Base-by-base conservation (phyloP, 1,140 invertebrate species). In the Cotesia glomerata region DNA sequence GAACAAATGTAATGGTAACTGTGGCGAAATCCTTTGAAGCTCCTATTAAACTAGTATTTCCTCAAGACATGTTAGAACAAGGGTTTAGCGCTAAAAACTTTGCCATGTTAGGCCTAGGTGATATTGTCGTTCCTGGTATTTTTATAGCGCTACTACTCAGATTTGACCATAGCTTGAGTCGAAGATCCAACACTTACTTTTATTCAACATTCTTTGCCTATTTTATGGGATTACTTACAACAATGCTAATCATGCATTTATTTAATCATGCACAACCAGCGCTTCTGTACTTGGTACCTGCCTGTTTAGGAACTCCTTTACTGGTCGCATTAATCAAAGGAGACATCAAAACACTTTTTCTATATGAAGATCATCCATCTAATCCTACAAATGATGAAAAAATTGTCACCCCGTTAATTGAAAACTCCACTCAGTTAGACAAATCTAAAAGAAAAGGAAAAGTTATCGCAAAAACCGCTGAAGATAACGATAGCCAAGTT, bases 241-340 rank as follows among this genome's bases (percentile, higher is more conserved):
- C 98, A 0, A 98, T 99, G 82, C 90, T 97, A 73, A 95, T 99
- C 56, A 99, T 99, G 97, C 97, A 99, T 87, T 90, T 97, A 63
- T 99, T 98, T 87, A 97, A 98, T 85, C 97, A 99, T 88, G 97
- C 97, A n/a, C 95, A 99, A 90, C 98, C 98, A 0, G 98, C 98
- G 71, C 88, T 99, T 32, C 86, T 99, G 39, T 99, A 99, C 85
- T 89, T 99, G 65, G 98, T 99, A 71, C 98, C 98, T 16, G 94
- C 95, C 8, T 99, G 98, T 88, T 88, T 99, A 74, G 94, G 93
- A 64, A 93, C 95, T 49, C 98, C 98, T 4, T 82, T 98, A 1
- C 81, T 92, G 4, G 84, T 99, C 0, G 97, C 98, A 11, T 83
- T 98, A 26, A 80, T 98, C 3, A 94, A 94, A 82, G 98, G 98